Evolutionary conservation across 2,888 invertebrate genomes (phyloP).

Genomic region (Spialia ferax): DNA sequence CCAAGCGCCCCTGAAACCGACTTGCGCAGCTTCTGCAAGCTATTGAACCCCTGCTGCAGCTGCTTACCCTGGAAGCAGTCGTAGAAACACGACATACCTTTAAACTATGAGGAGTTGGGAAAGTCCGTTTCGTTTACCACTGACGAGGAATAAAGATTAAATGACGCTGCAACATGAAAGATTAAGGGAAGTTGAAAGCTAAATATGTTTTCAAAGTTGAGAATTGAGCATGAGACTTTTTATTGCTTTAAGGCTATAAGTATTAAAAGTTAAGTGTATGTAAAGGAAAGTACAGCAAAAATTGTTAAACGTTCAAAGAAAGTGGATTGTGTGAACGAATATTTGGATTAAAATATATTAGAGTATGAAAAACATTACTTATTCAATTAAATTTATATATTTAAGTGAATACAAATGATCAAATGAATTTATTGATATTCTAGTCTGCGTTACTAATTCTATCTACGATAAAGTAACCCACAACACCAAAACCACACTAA

Average conservation of each 20-base stretch:
- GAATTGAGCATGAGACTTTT: not conserved
- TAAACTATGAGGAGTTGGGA: slow-evolving; percentile 74
- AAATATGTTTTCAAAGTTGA: not conserved
- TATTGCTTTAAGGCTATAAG: too few species aligned
- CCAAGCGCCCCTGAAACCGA: slow-evolving; percentile 89
- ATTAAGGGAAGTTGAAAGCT: slow-evolving; percentile 1
- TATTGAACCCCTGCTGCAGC: slow-evolving; percentile 87
- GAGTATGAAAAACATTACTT: too few species aligned
- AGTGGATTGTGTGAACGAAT: too few species aligned
- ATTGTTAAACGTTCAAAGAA: too few species aligned
- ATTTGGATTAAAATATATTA: too few species aligned
- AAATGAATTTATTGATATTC: too few species aligned
- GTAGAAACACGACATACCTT: slow-evolving; percentile 84
- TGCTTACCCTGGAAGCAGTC: slow-evolving; percentile 85
- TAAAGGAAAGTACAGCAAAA: too few species aligned
- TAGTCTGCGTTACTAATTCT: too few species aligned
- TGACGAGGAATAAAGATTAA: slow-evolving; percentile 79
- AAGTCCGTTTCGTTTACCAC: slow-evolving; percentile 47
- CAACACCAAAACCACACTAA: too few species aligned
- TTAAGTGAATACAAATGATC: too few species aligned
- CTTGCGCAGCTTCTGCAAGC: slow-evolving; percentile 90
- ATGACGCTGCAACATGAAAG: slow-evolving; percentile 29
- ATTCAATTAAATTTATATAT: too few species aligned
- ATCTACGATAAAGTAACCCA: too few species aligned
- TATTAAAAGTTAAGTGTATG: not conserved